phyloP scores from a whole-genome alignment of 2,797 vertebrate genomes.

The Peromyscus melanophrys region DNA sequence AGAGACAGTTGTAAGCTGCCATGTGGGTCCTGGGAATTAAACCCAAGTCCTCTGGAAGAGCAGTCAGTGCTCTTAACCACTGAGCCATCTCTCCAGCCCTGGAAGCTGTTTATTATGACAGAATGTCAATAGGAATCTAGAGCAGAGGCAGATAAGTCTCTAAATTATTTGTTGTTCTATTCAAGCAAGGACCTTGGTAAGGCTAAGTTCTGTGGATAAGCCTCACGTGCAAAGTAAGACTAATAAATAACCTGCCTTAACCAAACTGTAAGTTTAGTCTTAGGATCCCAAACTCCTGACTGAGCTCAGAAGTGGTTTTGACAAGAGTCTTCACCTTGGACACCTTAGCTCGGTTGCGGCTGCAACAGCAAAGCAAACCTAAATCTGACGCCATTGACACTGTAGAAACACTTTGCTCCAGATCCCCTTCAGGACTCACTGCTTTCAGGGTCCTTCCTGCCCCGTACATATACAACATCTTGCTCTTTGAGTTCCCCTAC shows the following conservation, averaged over 20 bases:
- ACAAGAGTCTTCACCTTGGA: constrained; percentile 2
- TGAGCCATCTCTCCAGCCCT: too few relatives aligned
- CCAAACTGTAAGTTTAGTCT: not conserved
- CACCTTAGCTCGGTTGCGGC: not conserved
- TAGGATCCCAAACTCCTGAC: constrained; percentile 4
- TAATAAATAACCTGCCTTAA: not conserved
- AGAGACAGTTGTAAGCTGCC: too few relatives aligned
- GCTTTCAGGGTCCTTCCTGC: not conserved
- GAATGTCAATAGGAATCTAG: not conserved
- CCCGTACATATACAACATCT: not conserved
- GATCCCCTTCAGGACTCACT: not conserved
- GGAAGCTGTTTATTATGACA: constrained; percentile 28
- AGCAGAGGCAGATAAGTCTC: constrained; percentile 7
- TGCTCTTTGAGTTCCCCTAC: not conserved
- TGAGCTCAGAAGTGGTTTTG: not conserved
- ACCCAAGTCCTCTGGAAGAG: too few relatives aligned
- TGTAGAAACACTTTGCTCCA: not conserved
- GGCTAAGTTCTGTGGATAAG: constrained; percentile 14
- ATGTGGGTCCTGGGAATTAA: too few relatives aligned
- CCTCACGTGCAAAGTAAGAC: constrained; percentile 23
- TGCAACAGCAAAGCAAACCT: not conserved
- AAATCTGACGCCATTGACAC: constrained; percentile 9
- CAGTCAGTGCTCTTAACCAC: too few relatives aligned
- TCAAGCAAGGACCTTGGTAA: constrained; percentile 8
- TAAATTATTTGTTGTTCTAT: constrained; percentile 24